These are phyloP conservation scores for Hoplias malabaricus DNA, from an alignment of 2,113 vertebrate species.

Conservation along the genomic window DNA sequence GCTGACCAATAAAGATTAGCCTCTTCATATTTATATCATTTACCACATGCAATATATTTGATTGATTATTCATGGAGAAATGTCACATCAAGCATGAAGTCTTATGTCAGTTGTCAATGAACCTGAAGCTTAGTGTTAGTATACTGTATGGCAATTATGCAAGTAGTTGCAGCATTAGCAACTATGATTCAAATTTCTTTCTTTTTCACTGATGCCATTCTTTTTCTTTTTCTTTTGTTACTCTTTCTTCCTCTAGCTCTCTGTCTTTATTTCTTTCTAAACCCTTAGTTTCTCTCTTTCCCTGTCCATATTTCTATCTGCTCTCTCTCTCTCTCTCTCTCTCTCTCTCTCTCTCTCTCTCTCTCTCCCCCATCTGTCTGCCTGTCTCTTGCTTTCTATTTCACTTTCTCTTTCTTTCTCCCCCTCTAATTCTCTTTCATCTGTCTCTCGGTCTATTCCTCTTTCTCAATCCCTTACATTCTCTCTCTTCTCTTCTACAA, in stretches of 20 bases:
- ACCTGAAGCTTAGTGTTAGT: neutral
- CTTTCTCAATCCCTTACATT: conserved; percentile 71
- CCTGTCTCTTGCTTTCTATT: neutral
- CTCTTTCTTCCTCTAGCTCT: neutral
- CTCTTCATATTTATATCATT: neutral
- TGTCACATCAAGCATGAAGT: neutral
- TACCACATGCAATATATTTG: neutral
- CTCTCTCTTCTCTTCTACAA: conserved; percentile 12
- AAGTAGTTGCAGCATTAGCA: no score
- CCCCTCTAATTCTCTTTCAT: neutral
- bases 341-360: neutral
- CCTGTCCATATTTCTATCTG: neutral
- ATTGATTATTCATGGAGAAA: neutral
- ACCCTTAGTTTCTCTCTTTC: neutral
- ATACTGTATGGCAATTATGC: no score
- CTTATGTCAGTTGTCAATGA: neutral
- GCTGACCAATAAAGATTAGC: conserved; percentile 15
- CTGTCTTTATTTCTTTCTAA: neutral
- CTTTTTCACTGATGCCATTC: no score
- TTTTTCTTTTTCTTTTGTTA: neutral
- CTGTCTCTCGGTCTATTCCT: neutral
- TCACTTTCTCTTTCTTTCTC: neutral
- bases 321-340: neutral
- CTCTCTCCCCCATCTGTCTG: neutral
- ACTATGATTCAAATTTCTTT: no score